A percentile compares a stretch with the other conserved stretches of the same genome.
Evolutionary conservation across 2,797 vertebrate genomes (phyloP).

Genomic region (Sarcoramphus papa): DNA sequence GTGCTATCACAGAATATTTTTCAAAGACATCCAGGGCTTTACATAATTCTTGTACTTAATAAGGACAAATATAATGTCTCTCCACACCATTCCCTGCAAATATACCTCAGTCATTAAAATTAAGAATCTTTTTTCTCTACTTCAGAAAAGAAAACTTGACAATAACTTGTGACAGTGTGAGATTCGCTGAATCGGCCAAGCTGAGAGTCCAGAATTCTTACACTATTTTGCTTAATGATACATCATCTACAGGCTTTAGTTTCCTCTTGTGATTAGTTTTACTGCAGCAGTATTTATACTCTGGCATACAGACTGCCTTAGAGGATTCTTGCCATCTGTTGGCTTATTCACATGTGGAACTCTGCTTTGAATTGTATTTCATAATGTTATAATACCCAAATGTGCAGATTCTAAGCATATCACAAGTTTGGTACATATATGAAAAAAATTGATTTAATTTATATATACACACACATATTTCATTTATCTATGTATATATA

Average conservation of each 20-base stretch:
- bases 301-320: conserved; percentile 19
- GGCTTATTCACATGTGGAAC: conserved; percentile 22
- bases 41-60: neutral
- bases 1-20: neutral
- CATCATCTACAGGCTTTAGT: conserved; percentile 3
- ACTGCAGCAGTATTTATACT: conserved; percentile 35
- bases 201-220: neutral
- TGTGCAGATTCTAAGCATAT: neutral
- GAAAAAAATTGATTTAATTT: neutral
- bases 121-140: neutral
- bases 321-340: conserved; percentile 58
- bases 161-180: neutral
- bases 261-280: conserved; percentile 45
- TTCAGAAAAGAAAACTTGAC: neutral
- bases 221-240: conserved; percentile 34
- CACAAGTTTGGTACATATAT: neutral
- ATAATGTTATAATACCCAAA: neutral
- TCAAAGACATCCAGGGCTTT: neutral
- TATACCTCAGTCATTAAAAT: neutral
- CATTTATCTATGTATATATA: neutral
- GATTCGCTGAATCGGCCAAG: neutral
- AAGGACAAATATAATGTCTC: neutral
- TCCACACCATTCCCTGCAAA: neutral
- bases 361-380: neutral
- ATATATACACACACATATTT: neutral